Evolutionary conservation across 2,888 invertebrate species (phyloP).

Genomic region (Chalcosyrphus nemorum): DNA sequence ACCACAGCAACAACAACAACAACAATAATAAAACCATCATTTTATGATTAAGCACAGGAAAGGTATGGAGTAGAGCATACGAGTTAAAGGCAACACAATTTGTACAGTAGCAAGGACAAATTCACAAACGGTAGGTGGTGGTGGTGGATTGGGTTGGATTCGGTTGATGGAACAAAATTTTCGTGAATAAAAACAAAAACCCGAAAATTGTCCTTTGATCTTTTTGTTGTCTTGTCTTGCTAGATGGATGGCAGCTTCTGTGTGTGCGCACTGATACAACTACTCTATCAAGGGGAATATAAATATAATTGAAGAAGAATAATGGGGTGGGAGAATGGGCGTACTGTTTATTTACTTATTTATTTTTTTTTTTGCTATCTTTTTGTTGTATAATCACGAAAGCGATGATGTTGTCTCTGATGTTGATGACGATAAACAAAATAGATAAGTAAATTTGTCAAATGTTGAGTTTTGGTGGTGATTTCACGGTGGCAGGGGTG

Average conservation of each 20-base stretch:
- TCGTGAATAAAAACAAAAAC: no score
- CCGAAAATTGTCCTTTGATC: neutral
- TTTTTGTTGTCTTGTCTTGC: no score
- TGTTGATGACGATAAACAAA: conserved; percentile 55
- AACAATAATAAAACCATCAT: conserved; percentile 33
- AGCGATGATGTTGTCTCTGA: no score
- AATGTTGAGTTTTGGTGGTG: no score
- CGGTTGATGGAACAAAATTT: neutral
- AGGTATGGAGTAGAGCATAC: neutral
- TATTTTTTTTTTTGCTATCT: conserved; percentile 2
- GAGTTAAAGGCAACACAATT: conserved; percentile 1
- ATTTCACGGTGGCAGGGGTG: no score
- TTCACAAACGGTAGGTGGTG: neutral
- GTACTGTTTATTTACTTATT: neutral
- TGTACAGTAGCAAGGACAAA: neutral
- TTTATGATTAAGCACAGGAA: conserved; percentile 29
- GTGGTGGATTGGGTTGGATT: no score
- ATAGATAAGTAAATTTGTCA: conserved; percentile 47
- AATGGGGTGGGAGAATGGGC: no score
- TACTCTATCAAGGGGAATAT: neutral
- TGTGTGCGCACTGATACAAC: neutral
- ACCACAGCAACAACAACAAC: no score
- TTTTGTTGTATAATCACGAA: conserved; percentile 54
- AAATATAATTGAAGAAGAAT: neutral
- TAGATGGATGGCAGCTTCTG: no score